A percentile compares a stretch with the other conserved stretches of the same genome.
These are phyloP conservation scores for Spondyliosoma cantharus DNA, from an alignment of 2,797 vertebrate species.

Conservation along the genomic window DNA sequence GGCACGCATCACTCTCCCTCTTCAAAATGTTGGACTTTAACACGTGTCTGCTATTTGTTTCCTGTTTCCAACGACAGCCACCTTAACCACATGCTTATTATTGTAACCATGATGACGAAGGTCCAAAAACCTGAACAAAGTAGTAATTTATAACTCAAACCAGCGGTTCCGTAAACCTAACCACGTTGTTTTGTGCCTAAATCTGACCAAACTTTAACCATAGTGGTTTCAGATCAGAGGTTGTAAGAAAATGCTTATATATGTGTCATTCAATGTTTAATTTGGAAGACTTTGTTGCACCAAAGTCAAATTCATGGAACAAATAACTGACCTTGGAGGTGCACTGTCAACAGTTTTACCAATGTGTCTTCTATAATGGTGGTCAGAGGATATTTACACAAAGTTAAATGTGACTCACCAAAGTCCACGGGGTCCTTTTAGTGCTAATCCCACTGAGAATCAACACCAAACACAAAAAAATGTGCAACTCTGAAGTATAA, in stretches of 20 bases:
- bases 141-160: not conserved
- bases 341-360: not conserved
- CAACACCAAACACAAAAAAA: not conserved
- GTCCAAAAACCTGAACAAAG: not conserved
- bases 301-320: not conserved
- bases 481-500: not conserved
- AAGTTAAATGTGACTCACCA: not conserved
- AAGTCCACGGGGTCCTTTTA: not conserved
- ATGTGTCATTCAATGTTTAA: not conserved
- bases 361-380: not conserved
- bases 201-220: not conserved
- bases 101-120: conserved; percentile 1
- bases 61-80: not conserved
- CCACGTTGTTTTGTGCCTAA: not conserved
- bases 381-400: not conserved
- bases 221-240: not conserved
- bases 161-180: not conserved
- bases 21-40: not conserved
- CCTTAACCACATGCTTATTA: not conserved
- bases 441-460: not conserved
- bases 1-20: too few relatives aligned
- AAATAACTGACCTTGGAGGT: not conserved
- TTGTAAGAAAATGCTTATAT: not conserved
- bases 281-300: not conserved
- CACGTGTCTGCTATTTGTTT: not conserved